Percentiles rank a stretch among this genome's conserved stretches.
Evolutionary conservation across 2,113 vertebrate genomes (phyloP).

Genomic region (Noturus placidus): DNA sequence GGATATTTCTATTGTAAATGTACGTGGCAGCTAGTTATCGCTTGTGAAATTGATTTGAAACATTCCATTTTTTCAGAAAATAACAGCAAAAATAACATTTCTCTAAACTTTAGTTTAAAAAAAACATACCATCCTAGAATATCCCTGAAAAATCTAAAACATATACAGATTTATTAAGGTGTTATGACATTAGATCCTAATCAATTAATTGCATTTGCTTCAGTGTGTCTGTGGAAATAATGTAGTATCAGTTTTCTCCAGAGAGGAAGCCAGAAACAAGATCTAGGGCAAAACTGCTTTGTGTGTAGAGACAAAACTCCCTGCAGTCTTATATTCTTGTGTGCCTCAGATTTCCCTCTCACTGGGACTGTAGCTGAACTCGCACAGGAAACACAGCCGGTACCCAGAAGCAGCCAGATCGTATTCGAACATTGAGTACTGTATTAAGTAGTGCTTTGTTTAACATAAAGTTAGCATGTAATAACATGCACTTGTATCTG

Average conservation of each 20-base stretch:
- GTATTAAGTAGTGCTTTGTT: background rate
- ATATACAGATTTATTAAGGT: background rate
- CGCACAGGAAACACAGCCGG: slow-evolving; percentile 22
- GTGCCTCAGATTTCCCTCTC: slow-evolving; percentile 1
- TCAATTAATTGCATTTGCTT: background rate
- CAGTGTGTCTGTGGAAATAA: background rate
- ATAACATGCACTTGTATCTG: background rate
- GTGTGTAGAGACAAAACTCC: background rate
- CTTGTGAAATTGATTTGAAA: background rate
- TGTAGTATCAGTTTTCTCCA: background rate
- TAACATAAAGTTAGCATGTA: background rate
- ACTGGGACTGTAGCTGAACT: slow-evolving; percentile 9
- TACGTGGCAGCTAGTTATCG: no score
- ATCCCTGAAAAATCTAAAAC: background rate
- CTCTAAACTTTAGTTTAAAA: background rate
- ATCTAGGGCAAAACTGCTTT: background rate
- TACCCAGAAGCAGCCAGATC: background rate
- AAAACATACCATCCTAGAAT: background rate
- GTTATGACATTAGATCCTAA: background rate
- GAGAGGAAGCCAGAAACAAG: slow-evolving; percentile 15
- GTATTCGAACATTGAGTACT: background rate
- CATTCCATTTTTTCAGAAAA: background rate
- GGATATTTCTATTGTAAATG: background rate
- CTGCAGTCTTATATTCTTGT: slow-evolving; percentile 27
- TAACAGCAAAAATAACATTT: background rate